Conservation (phyloP, 2,113 vertebrate genomes). For the Dasypus novemcinctus region DNA sequence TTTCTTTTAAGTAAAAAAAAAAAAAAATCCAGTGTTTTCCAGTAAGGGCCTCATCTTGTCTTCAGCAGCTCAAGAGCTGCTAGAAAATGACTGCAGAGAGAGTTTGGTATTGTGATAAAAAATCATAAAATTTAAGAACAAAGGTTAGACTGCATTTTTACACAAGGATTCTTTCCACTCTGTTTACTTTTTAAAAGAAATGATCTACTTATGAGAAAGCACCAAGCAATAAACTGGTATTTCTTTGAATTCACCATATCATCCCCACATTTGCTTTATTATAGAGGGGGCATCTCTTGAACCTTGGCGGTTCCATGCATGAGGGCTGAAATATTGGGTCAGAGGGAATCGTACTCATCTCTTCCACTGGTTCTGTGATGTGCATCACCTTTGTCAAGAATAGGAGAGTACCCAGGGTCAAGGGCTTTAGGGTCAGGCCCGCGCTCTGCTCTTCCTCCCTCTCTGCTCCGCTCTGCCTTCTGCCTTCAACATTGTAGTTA, state of each 20-base stretch:
- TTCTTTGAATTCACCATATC: not conserved
- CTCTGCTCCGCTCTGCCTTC: not conserved
- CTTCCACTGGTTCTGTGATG: not conserved
- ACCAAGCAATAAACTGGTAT: not conserved
- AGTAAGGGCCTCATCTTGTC: not conserved
- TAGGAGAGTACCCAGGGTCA: accelerated
- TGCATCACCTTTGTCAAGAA: not conserved
- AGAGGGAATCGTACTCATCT: not conserved
- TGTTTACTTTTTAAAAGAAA: not conserved
- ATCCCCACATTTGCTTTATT: not conserved
- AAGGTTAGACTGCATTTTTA: not conserved
- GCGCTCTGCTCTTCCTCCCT: not conserved
- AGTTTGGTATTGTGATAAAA: not conserved
- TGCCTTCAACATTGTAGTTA: not conserved
- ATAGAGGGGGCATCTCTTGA: not conserved
- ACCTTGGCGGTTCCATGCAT: accelerated
- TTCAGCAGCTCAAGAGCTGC: not conserved
- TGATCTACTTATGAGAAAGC: not conserved
- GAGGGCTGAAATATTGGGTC: not conserved
- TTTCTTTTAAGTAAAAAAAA: conserved; percentile 23
- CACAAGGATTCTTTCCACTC: not conserved
- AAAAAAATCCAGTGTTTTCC: not conserved
- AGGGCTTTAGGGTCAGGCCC: not conserved
- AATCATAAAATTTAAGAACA: not conserved
- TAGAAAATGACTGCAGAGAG: not conserved